Evolutionary conservation across 1,140 invertebrate genomes (phyloP).

Genomic region (Drosophila suzukii): DNA sequence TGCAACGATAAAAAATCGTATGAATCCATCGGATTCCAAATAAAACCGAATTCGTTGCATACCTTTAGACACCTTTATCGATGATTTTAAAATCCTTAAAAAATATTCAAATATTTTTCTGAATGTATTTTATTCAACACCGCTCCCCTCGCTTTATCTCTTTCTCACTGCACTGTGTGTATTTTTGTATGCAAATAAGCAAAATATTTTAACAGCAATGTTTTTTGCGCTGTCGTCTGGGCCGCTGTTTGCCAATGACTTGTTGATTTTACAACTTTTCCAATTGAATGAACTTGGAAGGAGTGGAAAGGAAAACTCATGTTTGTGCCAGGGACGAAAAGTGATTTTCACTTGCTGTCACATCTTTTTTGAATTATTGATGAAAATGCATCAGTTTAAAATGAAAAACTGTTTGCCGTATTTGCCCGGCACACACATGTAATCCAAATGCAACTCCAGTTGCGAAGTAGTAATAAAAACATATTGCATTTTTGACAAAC

Average conservation of each 20-base stretch:
- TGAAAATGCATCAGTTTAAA: slow-evolving; percentile 29
- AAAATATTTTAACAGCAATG: slow-evolving; percentile 63
- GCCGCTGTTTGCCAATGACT: slow-evolving; percentile 72
- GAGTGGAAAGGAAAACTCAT: slow-evolving; percentile 21
- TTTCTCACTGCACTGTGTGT: slow-evolving; percentile 24
- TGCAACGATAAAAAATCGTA: too few relatives aligned
- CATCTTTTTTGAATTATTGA: slow-evolving; percentile 62
- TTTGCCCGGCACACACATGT: slow-evolving; percentile 20
- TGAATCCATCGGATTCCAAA: too few relatives aligned
- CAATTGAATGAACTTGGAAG: slow-evolving; percentile 64
- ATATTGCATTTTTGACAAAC: slow-evolving; percentile 56
- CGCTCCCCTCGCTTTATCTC: slow-evolving; percentile 1
- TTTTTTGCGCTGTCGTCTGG: slow-evolving; percentile 59
- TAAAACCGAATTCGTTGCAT: background rate
- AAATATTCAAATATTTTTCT: background rate
- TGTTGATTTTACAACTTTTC: slow-evolving; percentile 81
- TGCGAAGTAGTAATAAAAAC: slow-evolving; percentile 34
- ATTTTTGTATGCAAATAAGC: slow-evolving; percentile 75
- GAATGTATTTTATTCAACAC: background rate
- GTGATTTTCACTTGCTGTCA: slow-evolving; percentile 40
- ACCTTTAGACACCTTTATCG: too few relatives aligned
- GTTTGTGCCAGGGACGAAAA: slow-evolving; percentile 33
- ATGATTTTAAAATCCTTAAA: background rate
- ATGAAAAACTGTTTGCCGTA: slow-evolving; percentile 28
- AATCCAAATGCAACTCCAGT: slow-evolving; percentile 17